A percentile compares a stretch with the other conserved stretches of the same genome.
Conservation (phyloP, 2,888 invertebrate genomes). For the Hoplodrina ambigua region DNA sequence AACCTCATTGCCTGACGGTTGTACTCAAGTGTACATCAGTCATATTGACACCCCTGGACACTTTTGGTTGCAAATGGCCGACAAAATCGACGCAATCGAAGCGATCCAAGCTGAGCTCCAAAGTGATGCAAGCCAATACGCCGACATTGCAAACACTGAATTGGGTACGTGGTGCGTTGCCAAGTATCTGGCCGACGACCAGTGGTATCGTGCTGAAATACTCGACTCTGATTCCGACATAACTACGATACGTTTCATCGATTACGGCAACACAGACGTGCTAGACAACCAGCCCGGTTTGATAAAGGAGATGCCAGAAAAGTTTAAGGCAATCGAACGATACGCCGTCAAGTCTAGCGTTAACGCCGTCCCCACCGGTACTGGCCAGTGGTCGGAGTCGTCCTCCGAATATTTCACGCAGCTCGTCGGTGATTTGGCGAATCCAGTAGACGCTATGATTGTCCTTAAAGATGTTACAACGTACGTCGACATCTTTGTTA, state of each 20-base stretch:
- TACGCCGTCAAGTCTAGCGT: constrained; percentile 92
- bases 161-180: constrained; percentile 93
- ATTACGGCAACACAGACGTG: constrained; percentile 95
- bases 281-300: constrained; percentile 91
- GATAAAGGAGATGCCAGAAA: constrained; percentile 91
- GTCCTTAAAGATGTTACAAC: constrained; percentile 91
- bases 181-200: constrained; percentile 95
- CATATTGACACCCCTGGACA: constrained; percentile 94
- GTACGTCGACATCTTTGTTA: constrained; percentile 92
- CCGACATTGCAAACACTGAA: constrained; percentile 90
- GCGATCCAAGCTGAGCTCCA: constrained; percentile 92
- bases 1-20: constrained; percentile 78
- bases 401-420: constrained; percentile 90
- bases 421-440: constrained; percentile 87
- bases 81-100: constrained; percentile 89
- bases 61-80: constrained; percentile 93
- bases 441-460: constrained; percentile 87
- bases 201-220: constrained; percentile 98
- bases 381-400: constrained; percentile 92
- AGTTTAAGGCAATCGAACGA: constrained; percentile 89
- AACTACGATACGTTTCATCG: constrained; percentile 94
- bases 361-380: constrained; percentile 92
- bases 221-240: constrained; percentile 94
- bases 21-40: constrained; percentile 90
- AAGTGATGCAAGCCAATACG: constrained; percentile 87